Base-by-base conservation (phyloP, 2,888 invertebrate genomes). In the Sphaeridia pumilis region DNA sequence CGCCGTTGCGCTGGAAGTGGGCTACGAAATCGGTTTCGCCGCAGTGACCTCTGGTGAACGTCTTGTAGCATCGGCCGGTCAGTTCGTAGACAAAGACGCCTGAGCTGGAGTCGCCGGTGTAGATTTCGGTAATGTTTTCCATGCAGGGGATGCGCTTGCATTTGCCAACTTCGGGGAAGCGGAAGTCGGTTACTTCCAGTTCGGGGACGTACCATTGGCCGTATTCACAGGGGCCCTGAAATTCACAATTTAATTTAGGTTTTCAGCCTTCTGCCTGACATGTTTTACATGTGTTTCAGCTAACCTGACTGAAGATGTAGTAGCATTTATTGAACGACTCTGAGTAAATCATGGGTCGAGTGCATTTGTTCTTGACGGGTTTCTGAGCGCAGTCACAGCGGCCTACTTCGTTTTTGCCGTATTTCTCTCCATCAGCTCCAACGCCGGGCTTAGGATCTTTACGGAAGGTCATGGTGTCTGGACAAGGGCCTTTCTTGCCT, bases 301-400 rank as follows among this genome's bases (percentile, higher is more conserved):
- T 31, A 7, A 38, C 38, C 38, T 38, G 38, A 20, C 38, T 38
- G 17, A 38, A 38, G 20, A 38, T 38, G 38, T 38, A 38, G 38
- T 14, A 38, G 17, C 38, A 38, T 17, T 20, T 38, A 17, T 38
- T 20, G 20, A 38, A 38, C 12, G 38, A 17, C 38, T 5, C 5
- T 5, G 38, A 38, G 17, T 38, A 38, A 17, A 38, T 38, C 12
- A 38, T 7, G 10, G 38, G 38, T 38, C 38, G 7, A 17, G 38
- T 38, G 17, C 38, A 38, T 20, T 14, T 20, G 20, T 38, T 20
- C 20, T 20, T 20, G 5, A 14, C 17, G 5, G 38, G 38, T 17
- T 38, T 38, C 20, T 5, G 12, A 5, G 7, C 7, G 17, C 38
- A 38, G 20, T 38, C 38, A 17, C 38, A 38, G 12, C 38, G 12